Evolutionary conservation across 2,888 invertebrate genomes (phyloP), one percentile per base, ranked within the genome.

Genomic region (Scaptomyza cyrtandrae): DNA sequence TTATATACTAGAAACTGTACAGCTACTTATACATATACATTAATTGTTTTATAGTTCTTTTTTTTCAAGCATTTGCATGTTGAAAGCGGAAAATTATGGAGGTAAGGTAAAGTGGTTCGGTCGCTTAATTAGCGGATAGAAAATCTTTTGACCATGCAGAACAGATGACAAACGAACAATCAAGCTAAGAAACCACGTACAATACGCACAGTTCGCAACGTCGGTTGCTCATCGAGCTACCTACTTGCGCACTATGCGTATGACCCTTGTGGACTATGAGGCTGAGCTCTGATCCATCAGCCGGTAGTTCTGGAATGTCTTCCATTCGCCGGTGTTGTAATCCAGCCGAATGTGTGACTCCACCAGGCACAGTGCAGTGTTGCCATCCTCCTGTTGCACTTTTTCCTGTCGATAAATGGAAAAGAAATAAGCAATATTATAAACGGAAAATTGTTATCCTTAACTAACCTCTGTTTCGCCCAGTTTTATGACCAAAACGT

Each of bases 271-370:
- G 60, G 85, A 85, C 85, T 85, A 85, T 73, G 85, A 85, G 69
- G 88, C 79, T 49, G 88, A 78, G 58, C 78, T 90, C 79, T 92
- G 92, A 80, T 95, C 96, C 77, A 96, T 94, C 63, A 96, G 95
- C 64, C 97, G 93, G 91, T 96, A 96, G 89, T 98, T 98, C 92
- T 98, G 97, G 85, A 98, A 96, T 85, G 96, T 93, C 90, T 98
- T 98, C 98, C 98, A 99, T 91, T 99, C 98, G 31, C 99, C 99
- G 57, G 97, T 98, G 90, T 97, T 97, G 93, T 99, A 99, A 93
- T 99, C 99, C 97, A 99, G 97, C 92, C 99, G 98, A 95, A 99
- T 99, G 92, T 98, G 98, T 75, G 97, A 98, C 92, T 99, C 99
- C 0, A 92, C 92, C 64, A 90, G 83, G 74, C 92, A 92, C 49